Percentiles rank a stretch among this genome's conserved stretches.
Evolutionary conservation across 1,140 invertebrate genomes (phyloP).

Genomic region (Drosophila nasuta): DNA sequence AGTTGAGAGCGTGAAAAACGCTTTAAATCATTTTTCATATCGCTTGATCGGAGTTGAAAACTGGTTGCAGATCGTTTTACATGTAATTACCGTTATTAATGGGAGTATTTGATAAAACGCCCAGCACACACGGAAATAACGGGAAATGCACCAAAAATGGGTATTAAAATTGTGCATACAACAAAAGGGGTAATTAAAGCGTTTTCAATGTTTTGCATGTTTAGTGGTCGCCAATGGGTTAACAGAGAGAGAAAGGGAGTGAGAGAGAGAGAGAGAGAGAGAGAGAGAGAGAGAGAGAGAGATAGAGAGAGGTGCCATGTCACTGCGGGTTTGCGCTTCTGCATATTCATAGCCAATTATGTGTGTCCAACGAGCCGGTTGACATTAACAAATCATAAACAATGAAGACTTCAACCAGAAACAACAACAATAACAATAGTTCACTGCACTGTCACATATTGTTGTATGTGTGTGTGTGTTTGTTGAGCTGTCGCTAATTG

Average conservation of each 20-base stretch:
- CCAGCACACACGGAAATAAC: not conserved
- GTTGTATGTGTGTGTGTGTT: conserved; percentile 8
- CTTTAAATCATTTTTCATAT: not conserved
- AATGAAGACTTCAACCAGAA: conserved; percentile 47
- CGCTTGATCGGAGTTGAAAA: not conserved
- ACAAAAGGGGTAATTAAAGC: no score
- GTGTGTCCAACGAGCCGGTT: conserved; percentile 46
- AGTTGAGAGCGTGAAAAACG: no score
- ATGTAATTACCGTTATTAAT: not conserved
- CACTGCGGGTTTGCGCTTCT: conserved; percentile 22
- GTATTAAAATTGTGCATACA: not conserved
- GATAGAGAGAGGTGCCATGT: not conserved
- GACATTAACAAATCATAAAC: conserved; percentile 66
- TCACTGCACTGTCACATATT: conserved; percentile 65
- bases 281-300: no score
- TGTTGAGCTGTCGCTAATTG: conserved; percentile 62
- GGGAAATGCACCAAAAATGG: not conserved
- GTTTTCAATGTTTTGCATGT: not conserved
- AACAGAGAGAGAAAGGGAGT: not conserved
- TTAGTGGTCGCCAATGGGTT: conserved; percentile 46
- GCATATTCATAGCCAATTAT: conserved; percentile 49
- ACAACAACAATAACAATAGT: conserved; percentile 58
- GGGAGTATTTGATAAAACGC: not conserved
- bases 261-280: no score
- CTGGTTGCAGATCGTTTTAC: not conserved